phyloP scores from a whole-genome alignment of 2,797 vertebrate genomes.

The Tamandua tetradactyla region DNA sequence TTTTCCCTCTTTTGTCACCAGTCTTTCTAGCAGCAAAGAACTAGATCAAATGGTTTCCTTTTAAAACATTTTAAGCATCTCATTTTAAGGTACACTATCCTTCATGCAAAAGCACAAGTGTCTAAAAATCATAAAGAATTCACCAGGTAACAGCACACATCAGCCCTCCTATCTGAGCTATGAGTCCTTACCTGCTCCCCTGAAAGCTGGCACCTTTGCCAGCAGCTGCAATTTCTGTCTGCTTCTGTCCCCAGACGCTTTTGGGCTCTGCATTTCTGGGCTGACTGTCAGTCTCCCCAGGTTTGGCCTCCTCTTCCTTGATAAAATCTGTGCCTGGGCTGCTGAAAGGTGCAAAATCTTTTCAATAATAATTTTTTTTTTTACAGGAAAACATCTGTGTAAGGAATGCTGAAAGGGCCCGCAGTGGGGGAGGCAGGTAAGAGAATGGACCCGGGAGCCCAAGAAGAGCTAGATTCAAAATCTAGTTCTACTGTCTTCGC shows the following conservation, averaged over 20 bases:
- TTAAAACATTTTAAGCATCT: background rate
- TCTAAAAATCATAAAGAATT: background rate
- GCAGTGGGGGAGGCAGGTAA: background rate
- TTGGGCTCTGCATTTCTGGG: constrained; percentile 57
- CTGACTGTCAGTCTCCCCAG: constrained; percentile 74
- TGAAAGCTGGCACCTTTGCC: background rate
- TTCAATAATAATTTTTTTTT: constrained; percentile 70
- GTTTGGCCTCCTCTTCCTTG: constrained; percentile 73
- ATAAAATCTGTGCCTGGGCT: constrained; percentile 73
- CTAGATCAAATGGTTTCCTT: background rate
- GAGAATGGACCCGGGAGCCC: background rate
- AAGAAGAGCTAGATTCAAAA: background rate
- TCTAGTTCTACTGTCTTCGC: background rate
- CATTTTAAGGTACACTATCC: background rate
- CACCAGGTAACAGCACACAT: background rate
- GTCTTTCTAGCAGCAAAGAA: background rate
- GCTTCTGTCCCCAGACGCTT: constrained; percentile 46
- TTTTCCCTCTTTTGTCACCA: background rate
- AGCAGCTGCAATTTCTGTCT: constrained; percentile 52
- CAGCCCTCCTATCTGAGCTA: background rate
- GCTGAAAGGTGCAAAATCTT: constrained; percentile 75
- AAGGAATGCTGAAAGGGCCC: background rate
- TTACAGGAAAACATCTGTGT: background rate
- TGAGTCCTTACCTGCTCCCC: constrained; percentile 67
- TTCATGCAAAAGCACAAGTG: background rate